Evolutionary conservation across 2,113 vertebrate species (phyloP), one percentile per base, ranked within the genome.

Genomic region (Todiramphus chloris): DNA sequence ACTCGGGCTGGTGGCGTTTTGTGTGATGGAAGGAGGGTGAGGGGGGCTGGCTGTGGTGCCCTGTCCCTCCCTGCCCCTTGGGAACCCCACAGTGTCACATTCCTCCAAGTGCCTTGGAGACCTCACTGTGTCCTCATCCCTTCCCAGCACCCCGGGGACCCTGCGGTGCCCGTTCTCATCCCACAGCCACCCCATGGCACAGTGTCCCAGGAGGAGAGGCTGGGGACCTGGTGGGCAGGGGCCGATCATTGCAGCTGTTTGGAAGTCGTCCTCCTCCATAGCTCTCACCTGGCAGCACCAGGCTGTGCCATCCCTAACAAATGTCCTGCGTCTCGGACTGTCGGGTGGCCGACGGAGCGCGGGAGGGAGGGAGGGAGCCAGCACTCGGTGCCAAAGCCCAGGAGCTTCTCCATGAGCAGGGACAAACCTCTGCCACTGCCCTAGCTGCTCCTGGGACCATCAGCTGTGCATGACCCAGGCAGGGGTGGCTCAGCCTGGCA

Each of bases 391-490:
- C 35, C 66, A 46, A 51, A 67, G 50, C 39, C 56, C 5, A 6
- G 58, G 41, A 69, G 18, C 48, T 43, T 63, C 56, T 3, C 21
- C 1, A 0, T 35, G 60, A 35, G 46, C 46, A 73, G 21, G 37
- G 59, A 60, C 30, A 28, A 78, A 27, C 25, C 35, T 55, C 73
- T 55, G 25, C 25, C 73, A 66, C 33, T 3, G 1, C 9, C 30
- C 43, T 7, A 8, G n/a, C 20, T 5, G 1, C 73, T 81, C 35
- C 70, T 30, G 81, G 33, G 24, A 16, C 50, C 3, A 1, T 24
- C 46, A 1, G 2, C 2, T 1, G 17, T 1, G 3, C 0, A 0
- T 35, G 77, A 19, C 23, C 46, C 35, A 30, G 31, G 51, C 72
- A 67, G 56, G 67, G 51, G 35, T 37, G 68, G 74, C 33, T 88